Evolutionary conservation across 2,888 invertebrate species (phyloP), one percentile per base, ranked within the genome.

Genomic region (Leptodirus hochenwartii): DNA sequence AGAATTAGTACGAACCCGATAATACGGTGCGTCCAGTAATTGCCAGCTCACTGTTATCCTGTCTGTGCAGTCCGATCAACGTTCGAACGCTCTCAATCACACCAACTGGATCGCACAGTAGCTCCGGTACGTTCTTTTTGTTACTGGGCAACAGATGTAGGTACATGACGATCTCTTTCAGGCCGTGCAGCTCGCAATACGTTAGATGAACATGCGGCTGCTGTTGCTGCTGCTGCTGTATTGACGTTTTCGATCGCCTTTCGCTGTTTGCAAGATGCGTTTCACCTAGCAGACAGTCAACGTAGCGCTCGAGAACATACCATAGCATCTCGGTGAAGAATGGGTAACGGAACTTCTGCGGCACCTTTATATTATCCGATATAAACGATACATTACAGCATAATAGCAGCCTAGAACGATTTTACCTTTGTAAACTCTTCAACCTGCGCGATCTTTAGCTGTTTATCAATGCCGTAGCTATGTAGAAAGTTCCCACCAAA

Each of bases 401-500:
- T 20, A 8, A 27, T 15, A 2, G n/a, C n/a, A n/a, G n/a, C n/a
- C n/a, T n/a, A n/a, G n/a, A n/a, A 6, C 6, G n/a, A n/a, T 9
- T 13, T 51, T 47, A 80, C 82, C 65, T 90, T 87, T 9, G 93
- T 93, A 24, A 74, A 70, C 49, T 91, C 91, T 58, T 98, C 96
- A 3, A 93, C 85, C 53, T 85, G 84, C 1, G 87, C 87, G n/a
- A 91, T 87, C 54, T 85, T 77, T 28, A 98, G 60, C 49, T 98
- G 98, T 50, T 90, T 91, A 38, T 88, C 85, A 41, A 96, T 91
- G 10, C 90, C 88, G 50, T 87, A 90, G 40, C 82, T 87, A 52
- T 96, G 95, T 29, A 98, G 61, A 56, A 96, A 96, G 56, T 96
- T 98, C 1, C 96, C 96, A 3, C 96, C 96, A 56, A 96, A 96